Base-by-base conservation (phyloP, 2,888 invertebrate species). In the Stenotaenia linearis region DNA sequence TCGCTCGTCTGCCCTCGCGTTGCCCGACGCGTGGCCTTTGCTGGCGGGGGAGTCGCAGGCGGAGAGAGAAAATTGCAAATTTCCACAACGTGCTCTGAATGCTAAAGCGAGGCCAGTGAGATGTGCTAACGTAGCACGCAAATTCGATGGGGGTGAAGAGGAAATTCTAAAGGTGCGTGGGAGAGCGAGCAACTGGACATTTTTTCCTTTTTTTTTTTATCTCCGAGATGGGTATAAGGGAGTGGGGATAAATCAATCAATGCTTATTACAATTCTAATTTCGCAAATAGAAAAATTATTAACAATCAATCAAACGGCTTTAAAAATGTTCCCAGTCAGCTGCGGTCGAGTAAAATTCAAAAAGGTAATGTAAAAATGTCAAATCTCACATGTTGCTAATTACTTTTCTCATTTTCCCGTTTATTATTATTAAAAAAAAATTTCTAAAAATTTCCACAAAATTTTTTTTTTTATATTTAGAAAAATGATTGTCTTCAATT, bases 61-160 rank as follows among this genome's bases (percentile, higher is more conserved):
- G 40, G 40, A 61, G 61, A 61, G 75, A 21, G 78, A 78, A 78
- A 78, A 78, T 78, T 78, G 61, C 78, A 78, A 78, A 78, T 78
- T 78, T 78, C 61, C 21, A 30, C 32, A 61, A 78, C 78, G 78
- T 78, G 78, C 78, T 35, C 78, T 28, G 78, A 78, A 78, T 78
- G 50, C 61, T 37, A 78, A 78, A 21, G 74, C 18, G 45, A 76
- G 32, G 76, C 76, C 35, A 23, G 78, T 18, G 32, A 25, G 50
- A 77, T 23, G 78, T 30, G 78, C 78, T 56, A 78, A 78, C 61
- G 78, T 78, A 23, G 77, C 28, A 75, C 37, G 50, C 78, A 78
- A 78, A 78, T 78, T 78, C 30, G 78, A 61, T 61, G 23, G 61
- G 23, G 61, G 28, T 61, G 61, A 56, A 18, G 37, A 45, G 45